A percentile compares a stretch with the other conserved stretches of the same genome.
These are phyloP conservation scores for Mareca penelope DNA, from an alignment of 2,797 vertebrate species.

Conservation along the genomic window DNA sequence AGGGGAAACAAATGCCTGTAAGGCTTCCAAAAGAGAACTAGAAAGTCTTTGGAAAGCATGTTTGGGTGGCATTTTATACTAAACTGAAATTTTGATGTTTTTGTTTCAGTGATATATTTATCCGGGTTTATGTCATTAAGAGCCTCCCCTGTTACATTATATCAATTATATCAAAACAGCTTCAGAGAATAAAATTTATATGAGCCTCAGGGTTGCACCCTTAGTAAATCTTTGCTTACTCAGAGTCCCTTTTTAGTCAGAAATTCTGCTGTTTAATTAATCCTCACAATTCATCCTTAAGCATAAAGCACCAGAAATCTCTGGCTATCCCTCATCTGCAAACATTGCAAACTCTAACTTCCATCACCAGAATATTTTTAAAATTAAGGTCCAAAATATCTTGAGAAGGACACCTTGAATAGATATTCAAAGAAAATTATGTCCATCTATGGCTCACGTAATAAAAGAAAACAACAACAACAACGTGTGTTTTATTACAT, in stretches of 20 bases:
- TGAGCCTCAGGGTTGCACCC: neutral
- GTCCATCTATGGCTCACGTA: neutral
- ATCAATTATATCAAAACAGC: neutral
- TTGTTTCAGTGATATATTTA: constrained; percentile 5
- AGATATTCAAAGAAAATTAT: neutral
- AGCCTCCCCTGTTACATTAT: neutral
- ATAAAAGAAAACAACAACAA: neutral
- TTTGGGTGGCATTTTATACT: constrained; percentile 50
- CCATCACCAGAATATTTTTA: neutral
- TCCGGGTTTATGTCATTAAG: neutral
- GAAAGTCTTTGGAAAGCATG: constrained; percentile 40
- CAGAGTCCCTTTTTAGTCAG: neutral
- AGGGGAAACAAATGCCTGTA: constrained; percentile 51
- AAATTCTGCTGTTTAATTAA: neutral
- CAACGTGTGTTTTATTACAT: neutral
- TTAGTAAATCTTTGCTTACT: neutral
- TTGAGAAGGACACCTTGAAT: neutral
- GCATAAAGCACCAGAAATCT: neutral
- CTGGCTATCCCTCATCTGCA: neutral
- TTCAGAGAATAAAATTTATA: neutral
- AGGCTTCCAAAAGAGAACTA: constrained; percentile 44
- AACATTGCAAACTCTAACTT: neutral
- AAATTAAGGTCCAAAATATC: neutral
- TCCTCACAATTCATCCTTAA: neutral
- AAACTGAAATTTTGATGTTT: neutral